These are phyloP conservation scores for Hyperoplus lanceolatus DNA, from an alignment of 2,797 vertebrate genomes.

Conservation along the genomic window DNA sequence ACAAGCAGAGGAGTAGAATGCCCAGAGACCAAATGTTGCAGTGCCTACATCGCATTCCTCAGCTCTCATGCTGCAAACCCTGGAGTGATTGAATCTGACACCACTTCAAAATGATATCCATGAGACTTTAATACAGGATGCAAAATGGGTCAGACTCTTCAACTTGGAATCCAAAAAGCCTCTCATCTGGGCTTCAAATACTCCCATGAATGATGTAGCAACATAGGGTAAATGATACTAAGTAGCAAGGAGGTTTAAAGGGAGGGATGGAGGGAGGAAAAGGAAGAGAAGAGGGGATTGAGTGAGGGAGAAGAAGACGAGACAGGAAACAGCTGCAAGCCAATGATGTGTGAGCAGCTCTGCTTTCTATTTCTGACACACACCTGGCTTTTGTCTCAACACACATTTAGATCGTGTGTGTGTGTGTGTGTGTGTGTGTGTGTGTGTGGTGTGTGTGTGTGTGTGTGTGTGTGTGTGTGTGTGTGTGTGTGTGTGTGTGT, in stretches of 20 bases:
- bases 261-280: background rate
- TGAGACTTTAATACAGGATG: constrained; percentile 54
- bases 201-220: constrained; percentile 34
- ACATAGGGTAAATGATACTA: constrained; percentile 17
- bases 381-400: constrained; percentile 67
- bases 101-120: constrained; percentile 41
- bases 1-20: constrained; percentile 22
- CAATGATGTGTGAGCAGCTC: constrained; percentile 51
- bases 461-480: background rate
- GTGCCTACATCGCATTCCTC: constrained; percentile 18
- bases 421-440: background rate
- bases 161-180: constrained; percentile 20
- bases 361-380: constrained; percentile 67
- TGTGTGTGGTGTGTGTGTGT: background rate
- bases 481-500: background rate
- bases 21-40: constrained; percentile 24
- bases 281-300: background rate
- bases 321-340: constrained; percentile 38
- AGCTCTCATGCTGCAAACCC: background rate
- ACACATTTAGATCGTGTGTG: background rate
- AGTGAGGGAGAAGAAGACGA: constrained; percentile 6
- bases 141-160: constrained; percentile 67
- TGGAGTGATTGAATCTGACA: constrained; percentile 46
- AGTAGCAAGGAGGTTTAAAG: constrained; percentile 7
- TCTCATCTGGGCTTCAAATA: constrained; percentile 2